A percentile compares a stretch with the other conserved stretches of the same genome.
phyloP scores from a whole-genome alignment of 2,797 vertebrate genomes.

The Danio aesculapii region DNA sequence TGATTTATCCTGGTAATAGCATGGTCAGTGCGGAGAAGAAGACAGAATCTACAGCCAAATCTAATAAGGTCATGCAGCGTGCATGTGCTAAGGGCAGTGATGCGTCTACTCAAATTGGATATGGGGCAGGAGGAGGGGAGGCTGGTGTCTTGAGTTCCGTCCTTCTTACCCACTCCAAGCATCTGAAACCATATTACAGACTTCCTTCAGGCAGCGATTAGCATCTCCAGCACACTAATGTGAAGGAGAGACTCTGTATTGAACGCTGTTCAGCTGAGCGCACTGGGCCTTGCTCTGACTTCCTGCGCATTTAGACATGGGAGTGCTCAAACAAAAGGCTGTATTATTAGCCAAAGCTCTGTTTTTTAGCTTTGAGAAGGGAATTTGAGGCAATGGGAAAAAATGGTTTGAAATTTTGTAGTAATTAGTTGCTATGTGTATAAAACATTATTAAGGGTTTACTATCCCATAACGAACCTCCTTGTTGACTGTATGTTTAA shows the following conservation, averaged over 20 bases:
- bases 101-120: slow-evolving; percentile 69
- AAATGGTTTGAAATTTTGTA: background rate
- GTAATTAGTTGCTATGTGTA: background rate
- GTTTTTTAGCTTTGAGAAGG: slow-evolving; percentile 1
- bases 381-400: background rate
- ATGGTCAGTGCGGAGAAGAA: slow-evolving; percentile 45
- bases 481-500: no score
- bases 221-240: slow-evolving; percentile 70
- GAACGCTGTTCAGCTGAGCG: background rate
- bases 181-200: slow-evolving; percentile 63
- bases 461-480: no score
- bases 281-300: slow-evolving; percentile 26
- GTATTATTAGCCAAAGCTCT: slow-evolving; percentile 31
- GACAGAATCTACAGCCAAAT: slow-evolving; percentile 63
- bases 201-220: slow-evolving; percentile 72
- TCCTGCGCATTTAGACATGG: slow-evolving; percentile 48
- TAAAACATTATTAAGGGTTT: background rate
- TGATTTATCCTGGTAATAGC: slow-evolving; percentile 64
- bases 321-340: slow-evolving; percentile 20
- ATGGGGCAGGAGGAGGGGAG: slow-evolving; percentile 42
- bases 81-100: slow-evolving; percentile 66
- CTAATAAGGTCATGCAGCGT: slow-evolving; percentile 68
- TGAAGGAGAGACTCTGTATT: slow-evolving; percentile 38
- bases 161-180: slow-evolving; percentile 68
- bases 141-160: slow-evolving; percentile 51